phyloP scores from a whole-genome alignment of 2,113 vertebrate species.

The Sinocyclocheilus maitianheensis region DNA sequence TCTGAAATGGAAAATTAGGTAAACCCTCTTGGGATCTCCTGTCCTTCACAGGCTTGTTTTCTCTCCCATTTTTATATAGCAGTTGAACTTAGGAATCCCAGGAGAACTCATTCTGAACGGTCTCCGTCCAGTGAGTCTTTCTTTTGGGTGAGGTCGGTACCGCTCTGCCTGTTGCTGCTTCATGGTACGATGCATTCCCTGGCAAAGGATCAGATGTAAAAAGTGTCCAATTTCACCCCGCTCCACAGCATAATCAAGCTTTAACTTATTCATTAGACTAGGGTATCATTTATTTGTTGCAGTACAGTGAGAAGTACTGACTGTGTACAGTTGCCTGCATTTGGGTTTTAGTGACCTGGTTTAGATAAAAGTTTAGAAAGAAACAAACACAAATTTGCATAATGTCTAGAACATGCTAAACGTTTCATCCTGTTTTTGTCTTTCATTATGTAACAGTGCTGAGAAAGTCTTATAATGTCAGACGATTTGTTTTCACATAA shows the following conservation, averaged over 20 bases:
- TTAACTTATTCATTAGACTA: constrained; percentile 70
- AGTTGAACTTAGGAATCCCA: constrained; percentile 11
- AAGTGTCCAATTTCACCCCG: constrained; percentile 69
- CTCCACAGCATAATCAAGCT: constrained; percentile 58
- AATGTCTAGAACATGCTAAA: constrained; percentile 31
- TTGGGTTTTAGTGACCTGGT: neutral
- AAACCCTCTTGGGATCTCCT: constrained; percentile 7
- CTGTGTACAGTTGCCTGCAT: neutral
- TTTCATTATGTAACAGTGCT: constrained; percentile 20
- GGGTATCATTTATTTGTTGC: constrained; percentile 43
- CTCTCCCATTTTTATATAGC: constrained; percentile 5
- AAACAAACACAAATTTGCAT: constrained; percentile 35
- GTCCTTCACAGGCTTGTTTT: constrained; percentile 23
- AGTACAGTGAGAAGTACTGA: constrained; percentile 43
- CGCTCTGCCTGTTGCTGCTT: constrained; percentile 33
- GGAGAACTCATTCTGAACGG: constrained; percentile 11
- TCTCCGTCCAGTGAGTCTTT: constrained; percentile 20
- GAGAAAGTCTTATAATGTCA: constrained; percentile 28
- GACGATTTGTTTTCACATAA: constrained; percentile 14
- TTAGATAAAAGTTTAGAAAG: constrained; percentile 15
- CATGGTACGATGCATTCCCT: constrained; percentile 58
- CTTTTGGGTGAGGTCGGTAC: neutral
- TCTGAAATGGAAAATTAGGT: constrained; percentile 34
- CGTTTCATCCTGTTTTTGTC: constrained; percentile 7
- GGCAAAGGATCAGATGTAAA: constrained; percentile 69